Percentiles rank a stretch among this genome's conserved stretches.
Conservation (phyloP, 2,113 vertebrate species). For the Ellobius talpinus region DNA sequence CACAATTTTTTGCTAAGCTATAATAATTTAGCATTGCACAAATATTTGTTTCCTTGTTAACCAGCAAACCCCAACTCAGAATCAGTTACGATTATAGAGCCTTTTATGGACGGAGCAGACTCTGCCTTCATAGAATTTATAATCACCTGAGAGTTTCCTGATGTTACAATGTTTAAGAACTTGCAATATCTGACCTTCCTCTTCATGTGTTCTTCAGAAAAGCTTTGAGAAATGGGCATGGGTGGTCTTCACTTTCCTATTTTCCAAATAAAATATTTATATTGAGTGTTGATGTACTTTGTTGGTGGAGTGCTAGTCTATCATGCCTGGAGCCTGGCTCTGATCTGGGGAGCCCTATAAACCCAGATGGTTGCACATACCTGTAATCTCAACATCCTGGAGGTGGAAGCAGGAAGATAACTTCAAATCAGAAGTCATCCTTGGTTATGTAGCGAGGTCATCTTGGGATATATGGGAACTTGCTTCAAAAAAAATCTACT, state of each 20-base stretch:
- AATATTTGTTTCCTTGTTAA: background rate
- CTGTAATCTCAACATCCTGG: background rate
- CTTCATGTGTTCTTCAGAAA: background rate
- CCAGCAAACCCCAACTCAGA: background rate
- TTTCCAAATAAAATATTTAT: background rate
- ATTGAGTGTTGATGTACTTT: background rate
- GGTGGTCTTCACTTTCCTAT: background rate
- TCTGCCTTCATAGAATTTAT: background rate
- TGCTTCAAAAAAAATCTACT: background rate
- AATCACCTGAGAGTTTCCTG: background rate
- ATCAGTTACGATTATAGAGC: background rate
- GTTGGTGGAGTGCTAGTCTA: background rate
- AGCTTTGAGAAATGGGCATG: background rate
- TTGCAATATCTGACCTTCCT: background rate
- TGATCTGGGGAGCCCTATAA: background rate
- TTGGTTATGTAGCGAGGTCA: background rate
- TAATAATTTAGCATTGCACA: background rate
- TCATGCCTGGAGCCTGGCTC: background rate
- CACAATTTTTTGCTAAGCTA: conserved; percentile 19
- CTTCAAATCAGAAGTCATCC: background rate
- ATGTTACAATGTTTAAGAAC: conserved; percentile 29
- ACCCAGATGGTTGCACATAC: background rate
- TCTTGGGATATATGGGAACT: too few relatives aligned
- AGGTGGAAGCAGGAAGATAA: background rate
- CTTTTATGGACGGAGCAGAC: background rate